phyloP scores from a whole-genome alignment of 2,797 vertebrate species.

The Squalus acanthias region DNA sequence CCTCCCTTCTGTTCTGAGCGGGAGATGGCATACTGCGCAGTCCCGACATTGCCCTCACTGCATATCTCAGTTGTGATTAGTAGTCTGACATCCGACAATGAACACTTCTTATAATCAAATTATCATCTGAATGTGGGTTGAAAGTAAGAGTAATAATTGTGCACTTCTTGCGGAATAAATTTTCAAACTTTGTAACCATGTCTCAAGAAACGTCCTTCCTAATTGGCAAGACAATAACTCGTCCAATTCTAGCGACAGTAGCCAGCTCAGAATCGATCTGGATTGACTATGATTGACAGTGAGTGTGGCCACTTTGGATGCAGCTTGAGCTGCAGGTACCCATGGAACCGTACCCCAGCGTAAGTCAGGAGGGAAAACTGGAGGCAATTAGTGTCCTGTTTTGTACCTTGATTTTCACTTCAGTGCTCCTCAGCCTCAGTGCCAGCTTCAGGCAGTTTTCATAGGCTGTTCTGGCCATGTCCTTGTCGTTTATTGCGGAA shows the following conservation, averaged over 20 bases:
- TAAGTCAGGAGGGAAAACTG: neutral
- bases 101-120: neutral
- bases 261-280: neutral
- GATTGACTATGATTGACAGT: neutral
- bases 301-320: neutral
- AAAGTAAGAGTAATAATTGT: neutral
- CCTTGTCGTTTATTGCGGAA: neutral
- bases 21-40: too few species aligned
- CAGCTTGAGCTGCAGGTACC: neutral
- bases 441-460: constrained; percentile 12
- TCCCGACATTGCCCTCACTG: neutral
- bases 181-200: neutral
- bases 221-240: neutral
- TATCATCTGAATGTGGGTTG: neutral
- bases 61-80: neutral
- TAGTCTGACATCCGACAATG: neutral
- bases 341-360: neutral
- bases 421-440: neutral
- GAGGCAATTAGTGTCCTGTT: neutral
- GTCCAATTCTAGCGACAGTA: neutral
- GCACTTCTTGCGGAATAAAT: neutral
- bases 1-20: neutral
- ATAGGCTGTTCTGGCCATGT: constrained; percentile 14
- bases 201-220: neutral
- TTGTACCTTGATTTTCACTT: constrained; percentile 9